Percentiles rank a stretch among this genome's conserved stretches.
Conservation (phyloP, 2,113 vertebrate species). For the Silurus asotus region DNA sequence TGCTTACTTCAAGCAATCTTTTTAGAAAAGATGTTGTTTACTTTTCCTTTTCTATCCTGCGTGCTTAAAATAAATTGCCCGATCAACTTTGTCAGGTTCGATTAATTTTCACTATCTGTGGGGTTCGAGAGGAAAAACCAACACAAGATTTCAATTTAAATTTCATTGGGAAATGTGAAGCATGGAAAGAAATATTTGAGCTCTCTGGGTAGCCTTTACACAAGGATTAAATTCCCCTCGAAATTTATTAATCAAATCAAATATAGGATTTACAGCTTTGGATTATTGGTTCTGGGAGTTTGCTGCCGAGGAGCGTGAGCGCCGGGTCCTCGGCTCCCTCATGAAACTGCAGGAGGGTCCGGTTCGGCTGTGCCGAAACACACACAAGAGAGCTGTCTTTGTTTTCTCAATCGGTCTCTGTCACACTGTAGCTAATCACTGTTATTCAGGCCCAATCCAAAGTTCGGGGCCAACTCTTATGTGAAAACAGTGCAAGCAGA, state of each 20-base stretch:
- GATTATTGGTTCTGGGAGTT: constrained; percentile 34
- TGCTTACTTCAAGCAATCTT: constrained; percentile 15
- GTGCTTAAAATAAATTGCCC: constrained; percentile 40
- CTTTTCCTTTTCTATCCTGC: constrained; percentile 36
- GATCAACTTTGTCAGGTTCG: constrained; percentile 37
- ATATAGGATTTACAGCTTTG: constrained; percentile 51
- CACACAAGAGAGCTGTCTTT: constrained; percentile 30
- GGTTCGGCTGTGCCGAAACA: constrained; percentile 24
- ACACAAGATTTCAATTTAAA: constrained; percentile 46
- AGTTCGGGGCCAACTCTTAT: constrained; percentile 8
- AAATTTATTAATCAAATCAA: constrained; percentile 58
- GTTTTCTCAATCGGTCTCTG: constrained; percentile 30
- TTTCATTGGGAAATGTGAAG: constrained; percentile 49
- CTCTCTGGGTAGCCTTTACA: constrained; percentile 54
- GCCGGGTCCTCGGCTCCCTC: constrained; percentile 30
- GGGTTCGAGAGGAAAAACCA: constrained; percentile 3
- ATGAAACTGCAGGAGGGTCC: constrained; percentile 36
- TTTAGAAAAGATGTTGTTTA: constrained; percentile 27
- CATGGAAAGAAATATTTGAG: constrained; percentile 50
- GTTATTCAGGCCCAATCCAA: constrained; percentile 25
- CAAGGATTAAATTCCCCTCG: constrained; percentile 54
- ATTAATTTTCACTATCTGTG: constrained; percentile 31
- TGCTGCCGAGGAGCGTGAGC: constrained; percentile 19
- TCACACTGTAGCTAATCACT: constrained; percentile 41
- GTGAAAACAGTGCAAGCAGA: constrained; percentile 38